These are phyloP conservation scores for Otolemur garnettii DNA, from an alignment of 2,113 vertebrate species.

Conservation along the genomic window DNA sequence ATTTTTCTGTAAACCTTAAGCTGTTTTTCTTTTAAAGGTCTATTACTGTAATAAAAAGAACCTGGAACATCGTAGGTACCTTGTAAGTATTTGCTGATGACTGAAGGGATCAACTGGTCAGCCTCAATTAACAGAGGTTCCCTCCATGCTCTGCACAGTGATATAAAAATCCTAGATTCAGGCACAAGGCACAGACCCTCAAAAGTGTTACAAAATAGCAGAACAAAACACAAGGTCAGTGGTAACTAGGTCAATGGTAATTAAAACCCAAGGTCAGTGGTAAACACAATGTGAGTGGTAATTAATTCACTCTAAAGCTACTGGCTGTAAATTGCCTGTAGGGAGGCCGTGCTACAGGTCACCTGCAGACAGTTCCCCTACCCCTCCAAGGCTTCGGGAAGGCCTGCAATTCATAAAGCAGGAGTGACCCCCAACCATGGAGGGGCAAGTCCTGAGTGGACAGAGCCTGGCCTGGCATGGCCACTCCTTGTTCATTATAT, in stretches of 20 bases:
- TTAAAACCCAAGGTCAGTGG: background rate
- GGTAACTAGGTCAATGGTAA: background rate
- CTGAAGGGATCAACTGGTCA: background rate
- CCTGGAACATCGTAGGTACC: background rate
- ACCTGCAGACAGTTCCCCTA: background rate
- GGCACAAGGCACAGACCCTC: background rate
- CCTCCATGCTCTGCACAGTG: accelerated
- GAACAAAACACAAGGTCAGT: background rate
- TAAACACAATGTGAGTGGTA: background rate
- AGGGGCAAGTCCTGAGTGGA: background rate
- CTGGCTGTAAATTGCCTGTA: no score
- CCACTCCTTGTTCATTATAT: background rate
- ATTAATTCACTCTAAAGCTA: background rate
- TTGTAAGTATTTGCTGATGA: background rate
- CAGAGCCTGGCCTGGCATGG: accelerated
- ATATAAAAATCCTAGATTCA: background rate
- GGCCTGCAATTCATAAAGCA: no score
- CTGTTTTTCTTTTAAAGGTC: background rate
- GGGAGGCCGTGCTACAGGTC: background rate
- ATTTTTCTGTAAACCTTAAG: background rate
- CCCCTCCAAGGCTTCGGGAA: background rate
- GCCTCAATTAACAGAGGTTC: background rate
- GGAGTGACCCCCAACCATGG: background rate
- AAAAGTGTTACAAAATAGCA: background rate
- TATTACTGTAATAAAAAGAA: background rate